Evolutionary conservation across 2,113 vertebrate species (phyloP).

Genomic region (Bucco capensis): DNA sequence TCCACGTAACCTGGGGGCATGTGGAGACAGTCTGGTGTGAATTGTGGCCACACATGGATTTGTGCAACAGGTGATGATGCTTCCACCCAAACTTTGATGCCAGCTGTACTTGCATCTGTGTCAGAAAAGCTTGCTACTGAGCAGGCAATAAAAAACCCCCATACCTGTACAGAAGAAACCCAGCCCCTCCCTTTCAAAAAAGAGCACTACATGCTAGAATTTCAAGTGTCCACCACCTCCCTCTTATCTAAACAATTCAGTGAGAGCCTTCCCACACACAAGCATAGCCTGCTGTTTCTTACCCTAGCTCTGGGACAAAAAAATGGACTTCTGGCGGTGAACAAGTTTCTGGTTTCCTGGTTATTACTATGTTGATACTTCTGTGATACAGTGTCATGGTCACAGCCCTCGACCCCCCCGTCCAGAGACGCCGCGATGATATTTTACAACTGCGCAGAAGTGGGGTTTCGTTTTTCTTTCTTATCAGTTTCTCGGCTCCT

Average conservation of each 20-base stretch:
- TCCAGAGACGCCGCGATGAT: no score
- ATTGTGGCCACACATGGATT: neutral
- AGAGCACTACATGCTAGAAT: neutral
- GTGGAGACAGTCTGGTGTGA: neutral
- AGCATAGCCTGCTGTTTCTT: neutral
- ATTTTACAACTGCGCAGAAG: no score
- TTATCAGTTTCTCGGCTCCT: no score
- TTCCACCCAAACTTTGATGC: neutral
- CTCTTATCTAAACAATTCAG: neutral
- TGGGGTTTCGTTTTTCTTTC: no score
- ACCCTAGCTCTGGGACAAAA: neutral
- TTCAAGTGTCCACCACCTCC: neutral
- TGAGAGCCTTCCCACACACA: neutral
- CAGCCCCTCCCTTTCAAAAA: neutral
- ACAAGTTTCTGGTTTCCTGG: neutral
- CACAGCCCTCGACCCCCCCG: no score
- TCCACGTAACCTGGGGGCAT: neutral
- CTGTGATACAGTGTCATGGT: no score
- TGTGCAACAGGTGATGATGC: neutral
- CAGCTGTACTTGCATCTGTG: neutral
- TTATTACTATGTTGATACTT: conserved; percentile 17
- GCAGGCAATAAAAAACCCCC: neutral
- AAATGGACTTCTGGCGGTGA: neutral
- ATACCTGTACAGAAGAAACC: neutral
- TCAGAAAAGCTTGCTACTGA: neutral